phyloP scores from a whole-genome alignment of 2,113 vertebrate species.

The Piprites chloris region DNA sequence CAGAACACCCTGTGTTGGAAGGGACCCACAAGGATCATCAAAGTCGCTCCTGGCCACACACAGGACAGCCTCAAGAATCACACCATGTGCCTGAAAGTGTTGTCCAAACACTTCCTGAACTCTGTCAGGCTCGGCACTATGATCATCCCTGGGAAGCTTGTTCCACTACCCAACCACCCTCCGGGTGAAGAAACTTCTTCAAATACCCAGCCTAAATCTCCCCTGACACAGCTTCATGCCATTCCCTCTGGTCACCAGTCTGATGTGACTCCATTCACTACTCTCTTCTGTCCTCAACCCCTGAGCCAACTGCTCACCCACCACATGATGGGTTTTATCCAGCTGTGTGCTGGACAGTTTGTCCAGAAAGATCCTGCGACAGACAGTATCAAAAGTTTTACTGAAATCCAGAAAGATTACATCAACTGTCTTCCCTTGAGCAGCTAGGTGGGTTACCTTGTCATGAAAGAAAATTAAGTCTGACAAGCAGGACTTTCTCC shows the following conservation, averaged over 20 bases:
- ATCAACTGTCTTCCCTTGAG: background rate
- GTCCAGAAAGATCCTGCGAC: background rate
- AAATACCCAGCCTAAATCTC: background rate
- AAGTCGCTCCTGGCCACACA: no score
- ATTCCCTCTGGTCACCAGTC: background rate
- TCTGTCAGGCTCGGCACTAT: accelerated
- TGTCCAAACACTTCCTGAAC: background rate
- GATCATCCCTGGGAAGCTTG: background rate
- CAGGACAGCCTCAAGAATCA: background rate
- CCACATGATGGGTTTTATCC: background rate
- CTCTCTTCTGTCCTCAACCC: background rate
- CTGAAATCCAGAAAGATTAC: background rate
- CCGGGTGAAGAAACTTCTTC: background rate
- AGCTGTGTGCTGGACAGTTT: background rate
- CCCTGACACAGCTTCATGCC: background rate
- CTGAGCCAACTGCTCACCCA: background rate
- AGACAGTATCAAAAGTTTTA: background rate
- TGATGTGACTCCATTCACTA: background rate
- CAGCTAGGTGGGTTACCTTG: background rate
- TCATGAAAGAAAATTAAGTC: background rate
- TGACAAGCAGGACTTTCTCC: background rate
- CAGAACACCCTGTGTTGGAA: background rate
- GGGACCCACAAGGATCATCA: background rate
- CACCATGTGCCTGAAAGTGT: background rate
- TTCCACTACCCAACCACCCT: background rate